Evolutionary conservation across 2,113 vertebrate species (phyloP).

Genomic region (Pedetes capensis): DNA sequence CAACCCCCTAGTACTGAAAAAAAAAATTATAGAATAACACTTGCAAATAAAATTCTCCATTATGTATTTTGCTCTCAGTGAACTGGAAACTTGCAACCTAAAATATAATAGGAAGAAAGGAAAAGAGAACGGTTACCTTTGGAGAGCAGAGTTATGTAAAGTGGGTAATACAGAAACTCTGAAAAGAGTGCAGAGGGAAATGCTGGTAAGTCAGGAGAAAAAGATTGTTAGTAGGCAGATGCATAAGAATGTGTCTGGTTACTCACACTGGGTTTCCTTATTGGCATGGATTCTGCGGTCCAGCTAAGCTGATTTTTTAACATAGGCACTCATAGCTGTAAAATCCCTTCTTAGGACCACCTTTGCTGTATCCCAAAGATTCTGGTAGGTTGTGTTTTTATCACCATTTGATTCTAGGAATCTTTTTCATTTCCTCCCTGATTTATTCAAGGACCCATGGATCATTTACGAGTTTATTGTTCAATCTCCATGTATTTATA

Average conservation of each 20-base stretch:
- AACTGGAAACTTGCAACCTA: not conserved
- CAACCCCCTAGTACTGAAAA: too few relatives aligned
- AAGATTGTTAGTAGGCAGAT: not conserved
- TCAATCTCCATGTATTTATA: too few relatives aligned
- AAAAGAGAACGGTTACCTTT: not conserved
- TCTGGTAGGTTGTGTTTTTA: too few relatives aligned
- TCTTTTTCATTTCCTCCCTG: too few relatives aligned
- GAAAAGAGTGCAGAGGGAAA: conserved; percentile 17
- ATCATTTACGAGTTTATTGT: too few relatives aligned
- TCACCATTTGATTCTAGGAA: too few relatives aligned
- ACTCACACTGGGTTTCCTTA: not conserved
- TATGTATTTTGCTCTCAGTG: not conserved
- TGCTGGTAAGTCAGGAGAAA: conserved; percentile 3
- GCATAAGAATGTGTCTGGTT: not conserved
- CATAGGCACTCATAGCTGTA: too few relatives aligned
- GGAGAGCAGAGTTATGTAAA: not conserved
- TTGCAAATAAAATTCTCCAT: not conserved
- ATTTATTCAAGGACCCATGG: too few relatives aligned
- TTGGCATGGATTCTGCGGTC: not conserved
- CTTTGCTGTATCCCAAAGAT: too few relatives aligned
- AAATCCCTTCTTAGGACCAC: too few relatives aligned
- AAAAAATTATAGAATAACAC: conserved; percentile 16
- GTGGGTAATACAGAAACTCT: not conserved
- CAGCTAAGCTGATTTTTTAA: too few relatives aligned
- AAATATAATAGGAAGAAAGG: not conserved